These are phyloP conservation scores for Temnothorax longispinosus DNA, from an alignment of 1,140 invertebrate species.

Conservation along the genomic window DNA sequence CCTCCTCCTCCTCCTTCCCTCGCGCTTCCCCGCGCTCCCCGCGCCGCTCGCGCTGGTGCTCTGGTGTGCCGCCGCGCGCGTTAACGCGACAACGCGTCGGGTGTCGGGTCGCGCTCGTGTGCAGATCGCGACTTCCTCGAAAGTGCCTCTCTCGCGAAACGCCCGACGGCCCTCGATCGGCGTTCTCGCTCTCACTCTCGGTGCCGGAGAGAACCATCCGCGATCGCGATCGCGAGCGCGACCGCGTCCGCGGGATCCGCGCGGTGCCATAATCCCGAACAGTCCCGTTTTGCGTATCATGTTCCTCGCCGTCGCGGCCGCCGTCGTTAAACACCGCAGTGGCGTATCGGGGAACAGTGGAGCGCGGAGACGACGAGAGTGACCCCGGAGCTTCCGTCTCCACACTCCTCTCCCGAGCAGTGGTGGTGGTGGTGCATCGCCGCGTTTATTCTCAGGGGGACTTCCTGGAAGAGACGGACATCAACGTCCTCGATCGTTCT, in stretches of 20 bases:
- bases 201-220: too few relatives aligned
- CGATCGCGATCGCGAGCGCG: too few relatives aligned
- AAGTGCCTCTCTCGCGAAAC: constrained; percentile 48
- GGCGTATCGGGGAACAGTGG: not conserved
- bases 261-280: not conserved
- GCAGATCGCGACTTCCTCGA: constrained; percentile 62
- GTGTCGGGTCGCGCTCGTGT: not conserved
- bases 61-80: not conserved
- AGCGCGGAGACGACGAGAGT: not conserved
- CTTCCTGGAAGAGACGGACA: too few relatives aligned
- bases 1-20: too few relatives aligned
- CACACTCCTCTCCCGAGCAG: too few relatives aligned
- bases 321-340: not conserved
- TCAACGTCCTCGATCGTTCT: too few relatives aligned
- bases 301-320: not conserved
- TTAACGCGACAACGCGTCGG: not conserved
- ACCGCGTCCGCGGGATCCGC: too few relatives aligned
- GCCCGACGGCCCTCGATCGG: constrained; percentile 40
- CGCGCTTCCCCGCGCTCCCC: too few relatives aligned
- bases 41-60: not conserved
- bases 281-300: not conserved
- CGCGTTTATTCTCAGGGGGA: too few relatives aligned
- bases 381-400: too few relatives aligned
- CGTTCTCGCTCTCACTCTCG: too few relatives aligned
- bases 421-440: too few relatives aligned